A percentile compares a stretch with the other conserved stretches of the same genome.
phyloP scores from a whole-genome alignment of 2,888 invertebrate species.

The Coelogynopora nodosa region DNA sequence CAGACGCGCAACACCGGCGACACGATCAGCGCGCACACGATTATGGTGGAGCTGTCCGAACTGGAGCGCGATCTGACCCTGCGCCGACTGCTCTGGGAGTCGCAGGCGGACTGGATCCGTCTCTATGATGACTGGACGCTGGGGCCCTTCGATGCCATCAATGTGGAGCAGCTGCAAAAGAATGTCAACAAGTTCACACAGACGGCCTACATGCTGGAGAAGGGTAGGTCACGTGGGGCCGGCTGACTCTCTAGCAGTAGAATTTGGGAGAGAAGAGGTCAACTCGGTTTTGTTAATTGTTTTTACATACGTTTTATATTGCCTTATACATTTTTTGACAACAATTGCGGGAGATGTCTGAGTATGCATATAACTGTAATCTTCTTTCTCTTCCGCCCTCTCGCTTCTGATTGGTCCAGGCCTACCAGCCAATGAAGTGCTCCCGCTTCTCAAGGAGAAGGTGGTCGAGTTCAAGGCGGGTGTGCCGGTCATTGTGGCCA shows the following conservation, averaged over 20 bases:
- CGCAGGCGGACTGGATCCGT: conserved; percentile 58
- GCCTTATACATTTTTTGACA: too few relatives aligned
- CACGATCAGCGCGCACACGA: not conserved
- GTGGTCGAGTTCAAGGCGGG: conserved; percentile 60
- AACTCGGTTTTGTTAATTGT: too few relatives aligned
- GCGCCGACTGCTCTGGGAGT: conserved; percentile 59
- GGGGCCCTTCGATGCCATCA: conserved; percentile 56
- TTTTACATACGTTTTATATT: too few relatives aligned
- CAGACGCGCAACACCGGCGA: not conserved
- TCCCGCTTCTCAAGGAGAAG: conserved; percentile 58
- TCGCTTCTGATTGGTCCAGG: too few relatives aligned
- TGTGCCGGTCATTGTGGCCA: conserved; percentile 60
- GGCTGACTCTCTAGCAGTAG: conserved; percentile 2
- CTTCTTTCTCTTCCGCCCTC: too few relatives aligned
- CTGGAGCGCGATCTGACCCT: conserved; percentile 60
- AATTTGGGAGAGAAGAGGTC: not conserved
- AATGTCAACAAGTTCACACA: conserved; percentile 61
- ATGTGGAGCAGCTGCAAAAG: conserved; percentile 60
- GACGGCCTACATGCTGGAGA: conserved; percentile 62
- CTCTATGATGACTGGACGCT: conserved; percentile 59
- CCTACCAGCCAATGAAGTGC: conserved; percentile 59
- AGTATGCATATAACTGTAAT: too few relatives aligned
- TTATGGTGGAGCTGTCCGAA: conserved; percentile 56
- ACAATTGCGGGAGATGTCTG: too few relatives aligned
- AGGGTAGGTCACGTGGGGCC: too few relatives aligned